Evolutionary conservation across 2,797 vertebrate genomes (phyloP).

Genomic region (Mallotus villosus): DNA sequence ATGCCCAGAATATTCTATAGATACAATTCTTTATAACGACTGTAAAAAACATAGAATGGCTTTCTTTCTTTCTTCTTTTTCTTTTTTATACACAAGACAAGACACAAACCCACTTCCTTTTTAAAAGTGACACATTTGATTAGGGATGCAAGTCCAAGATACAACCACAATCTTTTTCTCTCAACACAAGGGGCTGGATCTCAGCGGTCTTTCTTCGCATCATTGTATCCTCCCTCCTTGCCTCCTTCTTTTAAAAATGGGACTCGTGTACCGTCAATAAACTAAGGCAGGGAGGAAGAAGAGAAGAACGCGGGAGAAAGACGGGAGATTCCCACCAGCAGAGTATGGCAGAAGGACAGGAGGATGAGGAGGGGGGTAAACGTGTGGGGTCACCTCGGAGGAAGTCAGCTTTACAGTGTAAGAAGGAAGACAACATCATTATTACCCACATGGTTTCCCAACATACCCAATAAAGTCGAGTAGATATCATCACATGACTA

Average conservation of each 20-base stretch:
- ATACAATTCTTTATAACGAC: constrained; percentile 11
- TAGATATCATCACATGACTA: neutral
- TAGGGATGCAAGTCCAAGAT: neutral
- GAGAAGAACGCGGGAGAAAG: too few relatives aligned
- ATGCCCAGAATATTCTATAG: constrained; percentile 22
- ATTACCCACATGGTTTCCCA: constrained; percentile 11
- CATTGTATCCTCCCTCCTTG: neutral
- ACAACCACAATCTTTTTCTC: constrained; percentile 10
- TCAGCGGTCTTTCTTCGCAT: neutral
- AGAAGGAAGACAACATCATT: constrained; percentile 21
- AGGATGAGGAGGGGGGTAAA: too few relatives aligned
- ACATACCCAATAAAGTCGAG: constrained; percentile 8
- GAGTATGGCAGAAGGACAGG: neutral
- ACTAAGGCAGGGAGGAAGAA: too few relatives aligned
- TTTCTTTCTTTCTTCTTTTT: constrained; percentile 1
- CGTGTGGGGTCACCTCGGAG: neutral
- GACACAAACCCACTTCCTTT: neutral
- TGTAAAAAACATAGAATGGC: constrained; percentile 16
- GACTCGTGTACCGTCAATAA: neutral
- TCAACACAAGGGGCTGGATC: neutral
- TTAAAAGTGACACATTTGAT: neutral
- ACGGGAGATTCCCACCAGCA: too few relatives aligned
- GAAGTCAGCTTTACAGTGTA: constrained; percentile 8
- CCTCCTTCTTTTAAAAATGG: neutral
- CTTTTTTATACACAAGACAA: constrained; percentile 9